Conservation (phyloP, 2,888 invertebrate species). For the Lasioglossum zephyrum region DNA sequence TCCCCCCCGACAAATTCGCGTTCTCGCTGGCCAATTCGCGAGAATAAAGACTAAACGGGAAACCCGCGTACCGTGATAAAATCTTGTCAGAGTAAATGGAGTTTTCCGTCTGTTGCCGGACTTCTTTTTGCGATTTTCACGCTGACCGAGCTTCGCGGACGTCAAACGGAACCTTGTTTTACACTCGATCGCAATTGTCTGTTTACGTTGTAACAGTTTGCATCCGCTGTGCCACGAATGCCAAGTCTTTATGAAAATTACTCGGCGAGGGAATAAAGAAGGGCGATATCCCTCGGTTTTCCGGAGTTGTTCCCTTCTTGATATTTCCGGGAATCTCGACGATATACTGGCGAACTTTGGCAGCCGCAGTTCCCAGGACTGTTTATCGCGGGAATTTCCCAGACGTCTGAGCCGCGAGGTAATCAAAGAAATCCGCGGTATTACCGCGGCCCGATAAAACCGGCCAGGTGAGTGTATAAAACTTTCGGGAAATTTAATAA, state of each 20-base stretch:
- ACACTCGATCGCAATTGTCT: neutral
- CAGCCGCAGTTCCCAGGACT: neutral
- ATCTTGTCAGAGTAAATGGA: neutral
- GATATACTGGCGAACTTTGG: neutral
- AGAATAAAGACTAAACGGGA: neutral
- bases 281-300: too few species aligned
- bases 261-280: neutral
- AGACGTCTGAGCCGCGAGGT: neutral
- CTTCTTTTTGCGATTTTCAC: neutral
- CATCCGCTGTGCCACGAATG: neutral
- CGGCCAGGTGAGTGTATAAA: slow-evolving; percentile 45
- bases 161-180: neutral
- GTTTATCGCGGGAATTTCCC: neutral
- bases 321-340: neutral
- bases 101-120: neutral
- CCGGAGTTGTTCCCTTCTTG: neutral
- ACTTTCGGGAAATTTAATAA: slow-evolving; percentile 66
- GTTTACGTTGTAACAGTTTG: neutral
- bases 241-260: neutral
- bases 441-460: slow-evolving; percentile 22
- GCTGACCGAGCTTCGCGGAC: neutral
- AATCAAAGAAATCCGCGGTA: slow-evolving; percentile 33
- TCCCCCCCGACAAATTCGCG: neutral
- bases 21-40: neutral
- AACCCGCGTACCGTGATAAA: neutral